These are phyloP conservation scores for Eumeta japonica DNA, from an alignment of 1,140 invertebrate species.

Conservation along the genomic window DNA sequence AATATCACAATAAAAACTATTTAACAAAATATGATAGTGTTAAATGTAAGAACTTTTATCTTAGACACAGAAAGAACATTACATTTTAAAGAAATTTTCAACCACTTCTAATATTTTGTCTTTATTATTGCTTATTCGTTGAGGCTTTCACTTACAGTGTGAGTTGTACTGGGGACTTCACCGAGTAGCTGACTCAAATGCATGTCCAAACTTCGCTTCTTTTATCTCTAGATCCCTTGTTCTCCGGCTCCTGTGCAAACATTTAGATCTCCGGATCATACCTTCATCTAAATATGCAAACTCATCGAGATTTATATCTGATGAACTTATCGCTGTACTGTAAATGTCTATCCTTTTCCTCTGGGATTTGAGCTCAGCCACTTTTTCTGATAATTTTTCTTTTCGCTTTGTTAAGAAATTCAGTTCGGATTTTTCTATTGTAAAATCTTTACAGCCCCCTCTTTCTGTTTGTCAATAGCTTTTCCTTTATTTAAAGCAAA, in stretches of 20 bases:
- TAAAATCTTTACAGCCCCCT: slow-evolving; percentile 23
- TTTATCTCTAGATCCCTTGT: slow-evolving; percentile 20
- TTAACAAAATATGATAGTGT: too few species aligned
- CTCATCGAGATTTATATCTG: slow-evolving; percentile 55
- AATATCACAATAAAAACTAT: too few species aligned
- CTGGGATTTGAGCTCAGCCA: slow-evolving; percentile 38
- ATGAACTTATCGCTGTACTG: slow-evolving; percentile 47
- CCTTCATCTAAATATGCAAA: slow-evolving; percentile 53
- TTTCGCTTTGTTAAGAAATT: slow-evolving; percentile 43
- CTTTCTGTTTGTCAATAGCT: slow-evolving; percentile 21
- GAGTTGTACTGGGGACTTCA: too few species aligned
- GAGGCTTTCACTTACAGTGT: slow-evolving; percentile 42
- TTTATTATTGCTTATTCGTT: slow-evolving; percentile 40
- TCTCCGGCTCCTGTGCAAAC: slow-evolving; percentile 19
- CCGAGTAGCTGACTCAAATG: slow-evolving; percentile 34
- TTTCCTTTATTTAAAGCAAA: slow-evolving; percentile 41
- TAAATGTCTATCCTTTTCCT: slow-evolving; percentile 53
- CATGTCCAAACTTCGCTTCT: slow-evolving; percentile 18
- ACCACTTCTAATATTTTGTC: slow-evolving; percentile 18
- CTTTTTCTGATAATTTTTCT: slow-evolving; percentile 45
- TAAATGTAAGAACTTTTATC: too few species aligned
- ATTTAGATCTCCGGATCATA: slow-evolving; percentile 50
- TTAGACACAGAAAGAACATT: too few species aligned
- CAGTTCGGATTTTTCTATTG: slow-evolving; percentile 22
- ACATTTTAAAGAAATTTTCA: slow-evolving; percentile 25